Base-by-base conservation (phyloP, 2,113 vertebrate genomes). In the Proteles cristata region DNA sequence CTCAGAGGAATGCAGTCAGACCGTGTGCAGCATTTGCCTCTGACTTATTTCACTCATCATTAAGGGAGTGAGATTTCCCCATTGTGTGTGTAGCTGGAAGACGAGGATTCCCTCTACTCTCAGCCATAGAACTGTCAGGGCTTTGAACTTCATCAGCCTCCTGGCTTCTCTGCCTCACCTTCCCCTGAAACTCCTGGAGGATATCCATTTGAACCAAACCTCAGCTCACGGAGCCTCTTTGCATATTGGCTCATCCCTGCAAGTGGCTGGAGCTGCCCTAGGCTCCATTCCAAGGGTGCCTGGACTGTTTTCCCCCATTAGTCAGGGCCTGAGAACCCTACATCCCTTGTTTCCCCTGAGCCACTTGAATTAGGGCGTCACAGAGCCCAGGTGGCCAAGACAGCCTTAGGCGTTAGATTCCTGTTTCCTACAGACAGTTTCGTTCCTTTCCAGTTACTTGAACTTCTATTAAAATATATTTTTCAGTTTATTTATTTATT, bases 101-200 rank as follows among this genome's bases (percentile, higher is more conserved):
- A 4, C 28, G 0, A 1, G 35, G n/a, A 45, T 12, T 43, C 26
- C 33, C 28, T 3, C 26, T 11, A 0, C 4, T 21, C 11, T 4
- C 33, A 5, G 31, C 28, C 21, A 15, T 2, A 50, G 19, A 15
- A 25, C 50, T 17, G n/a, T 7, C 23, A 16, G 48, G 39, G n/a
- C 28, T 55, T 31, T 23, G 48, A 53, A 5, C 71, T 31, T 63
- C 23, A 19, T 39, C 50, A 25, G 25, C 10, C 11, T 48, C 87
- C 43, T n/a, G 53, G 14, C 53, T 43, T 43, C 43, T 43, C 69
- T 2, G 28, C 69, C 21, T 90, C 58, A 3, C 26, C 45, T 55
- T 65, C 23, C 69, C 7, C 19, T 33, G 33, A 63, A 55, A n/a
- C n/a, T 43, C 66, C 28, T 16, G 79, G 26, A 16, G 14, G 35